phyloP scores from a whole-genome alignment of 2,888 invertebrate species.

The Drosophila subsilvestris region DNA sequence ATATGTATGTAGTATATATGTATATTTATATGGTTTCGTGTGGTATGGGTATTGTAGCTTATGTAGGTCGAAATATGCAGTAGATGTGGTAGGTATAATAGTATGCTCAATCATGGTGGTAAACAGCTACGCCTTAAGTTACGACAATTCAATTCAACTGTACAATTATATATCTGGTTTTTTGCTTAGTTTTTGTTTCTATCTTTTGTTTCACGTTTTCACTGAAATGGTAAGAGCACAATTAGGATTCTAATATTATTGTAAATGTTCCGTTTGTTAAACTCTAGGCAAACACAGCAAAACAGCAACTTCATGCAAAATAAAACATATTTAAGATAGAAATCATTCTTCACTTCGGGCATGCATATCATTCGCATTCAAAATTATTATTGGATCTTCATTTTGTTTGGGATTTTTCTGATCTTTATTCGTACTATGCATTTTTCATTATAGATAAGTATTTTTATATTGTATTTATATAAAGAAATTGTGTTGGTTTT shows the following conservation, averaged over 20 bases:
- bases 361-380: conserved; percentile 40
- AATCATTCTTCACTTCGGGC: conserved; percentile 11
- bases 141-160: conserved; percentile 67
- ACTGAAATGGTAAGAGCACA: conserved; percentile 77
- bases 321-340: conserved; percentile 2
- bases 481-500: conserved; percentile 50
- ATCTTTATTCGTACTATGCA: conserved; percentile 59
- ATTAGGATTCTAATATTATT: conserved; percentile 49
- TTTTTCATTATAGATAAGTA: conserved; percentile 35
- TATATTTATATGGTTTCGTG: conserved; percentile 17
- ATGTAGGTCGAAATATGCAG: conserved; percentile 34
- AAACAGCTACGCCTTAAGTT: conserved; percentile 61
- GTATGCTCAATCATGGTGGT: conserved; percentile 59
- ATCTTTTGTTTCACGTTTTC: conserved; percentile 52
- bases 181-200: background rate
- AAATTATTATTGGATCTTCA: conserved; percentile 16
- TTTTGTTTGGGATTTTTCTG: conserved; percentile 45
- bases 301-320: conserved; percentile 56
- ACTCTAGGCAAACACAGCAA: conserved; percentile 9
- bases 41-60: conserved; percentile 36
- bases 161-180: conserved; percentile 50
- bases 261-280: conserved; percentile 12
- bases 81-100: conserved; percentile 23
- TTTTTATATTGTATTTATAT: conserved; percentile 36
- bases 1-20: conserved; percentile 14